Evolutionary conservation across 2,113 vertebrate species (phyloP), one percentile per base, ranked within the genome.

Genomic region (Lepisosteus osseus): DNA sequence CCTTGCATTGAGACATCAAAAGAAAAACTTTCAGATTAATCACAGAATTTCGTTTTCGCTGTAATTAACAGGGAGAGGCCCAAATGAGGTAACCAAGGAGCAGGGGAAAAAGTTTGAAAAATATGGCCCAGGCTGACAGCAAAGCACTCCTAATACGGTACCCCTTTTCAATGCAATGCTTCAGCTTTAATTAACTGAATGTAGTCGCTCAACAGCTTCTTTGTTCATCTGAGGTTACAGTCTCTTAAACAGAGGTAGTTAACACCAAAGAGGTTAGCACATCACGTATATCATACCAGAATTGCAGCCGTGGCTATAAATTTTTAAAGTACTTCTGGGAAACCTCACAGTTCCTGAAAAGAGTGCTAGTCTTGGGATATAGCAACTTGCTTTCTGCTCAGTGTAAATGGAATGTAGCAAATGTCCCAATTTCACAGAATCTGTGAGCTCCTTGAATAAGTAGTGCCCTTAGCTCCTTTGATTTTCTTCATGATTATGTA

Each of bases 171-270:
- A 13, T 59, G 43, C 15, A 44, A 41, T 45, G 14, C 17, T 73
- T 62, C 51, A 15, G 68, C 77, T 88, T 86, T 86, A 86, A 88
- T 86, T 79, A 86, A 85, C 75, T 67, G 73, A 43, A 71, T 78
- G 71, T 78, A 40, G 7, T 64, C 41, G 9, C 17, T 40, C 13
- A 17, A 64, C 6, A 29, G 8, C 17, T 40, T 40, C 62, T 64
- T 78, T 78, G 79, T 82, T 76, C 57, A 42, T 41, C 76, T 61
- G 73, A 72, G 65, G 71, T 43, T 67, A 51, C 3, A 68, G 72
- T 78, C 74, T 72, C 63, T 61, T 67, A 54, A 62, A 47, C 11
- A 4, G 17, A 6, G 62, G 12, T 64, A 17, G n/a, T 61, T 64
- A 64, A 69, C 80, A 78, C 62, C 65, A 71, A 57, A 83, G 78